These are phyloP conservation scores for Hypercompe scribonia DNA, from an alignment of 2,888 invertebrate species.

Conservation along the genomic window DNA sequence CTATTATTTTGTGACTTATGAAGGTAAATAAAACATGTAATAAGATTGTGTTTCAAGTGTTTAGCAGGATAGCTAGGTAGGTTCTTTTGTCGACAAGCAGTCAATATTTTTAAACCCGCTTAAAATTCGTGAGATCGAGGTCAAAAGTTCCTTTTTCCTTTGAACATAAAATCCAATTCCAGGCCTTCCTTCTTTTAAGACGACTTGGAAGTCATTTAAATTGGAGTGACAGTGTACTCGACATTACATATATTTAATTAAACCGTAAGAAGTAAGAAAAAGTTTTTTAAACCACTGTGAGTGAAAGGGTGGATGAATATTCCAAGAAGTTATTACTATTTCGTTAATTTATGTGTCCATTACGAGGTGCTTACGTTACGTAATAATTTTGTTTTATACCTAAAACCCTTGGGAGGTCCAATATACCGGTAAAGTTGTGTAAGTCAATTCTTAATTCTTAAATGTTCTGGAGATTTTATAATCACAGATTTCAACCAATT, in stretches of 20 bases:
- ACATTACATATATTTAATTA: constrained; percentile 16
- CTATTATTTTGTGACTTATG: not conserved
- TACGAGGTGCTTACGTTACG: constrained; percentile 8
- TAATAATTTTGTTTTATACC: constrained; percentile 7
- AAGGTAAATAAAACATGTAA: not conserved
- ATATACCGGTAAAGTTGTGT: not conserved
- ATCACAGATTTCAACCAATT: not conserved
- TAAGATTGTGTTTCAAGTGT: too few relatives aligned
- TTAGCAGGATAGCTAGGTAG: not conserved
- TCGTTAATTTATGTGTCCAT: constrained; percentile 45
- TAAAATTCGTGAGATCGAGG: constrained; percentile 8
- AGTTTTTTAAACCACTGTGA: constrained; percentile 32
- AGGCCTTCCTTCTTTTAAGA: constrained; percentile 12
- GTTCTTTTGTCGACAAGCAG: not conserved
- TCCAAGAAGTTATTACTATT: constrained; percentile 44
- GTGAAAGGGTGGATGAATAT: constrained; percentile 60
- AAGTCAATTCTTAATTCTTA: not conserved
- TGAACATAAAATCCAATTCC: constrained; percentile 12
- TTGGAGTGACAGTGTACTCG: constrained; percentile 14
- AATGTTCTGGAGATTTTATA: not conserved
- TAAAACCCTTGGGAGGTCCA: constrained; percentile 2
- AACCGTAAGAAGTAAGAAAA: constrained; percentile 30
- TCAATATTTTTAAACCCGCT: not conserved
- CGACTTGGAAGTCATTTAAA: constrained; percentile 24
- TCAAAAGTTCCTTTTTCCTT: constrained; percentile 11